phyloP scores from a whole-genome alignment of 2,888 invertebrate species.

The Acronicta leporina region DNA sequence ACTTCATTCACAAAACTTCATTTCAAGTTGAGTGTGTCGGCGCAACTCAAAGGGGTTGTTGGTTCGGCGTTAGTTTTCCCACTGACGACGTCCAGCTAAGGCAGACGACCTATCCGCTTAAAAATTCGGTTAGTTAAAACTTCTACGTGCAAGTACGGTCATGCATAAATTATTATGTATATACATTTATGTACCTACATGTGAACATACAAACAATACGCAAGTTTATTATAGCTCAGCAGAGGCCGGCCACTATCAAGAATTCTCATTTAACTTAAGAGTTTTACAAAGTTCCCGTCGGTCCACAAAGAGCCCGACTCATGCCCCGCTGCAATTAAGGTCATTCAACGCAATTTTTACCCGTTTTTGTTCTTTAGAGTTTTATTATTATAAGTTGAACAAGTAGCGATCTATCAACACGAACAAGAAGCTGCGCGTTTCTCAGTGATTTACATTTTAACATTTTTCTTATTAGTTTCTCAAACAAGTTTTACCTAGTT shows the following conservation, averaged over 20 bases:
- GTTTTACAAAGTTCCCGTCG: slow-evolving; percentile 30
- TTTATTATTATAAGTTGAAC: slow-evolving; percentile 46
- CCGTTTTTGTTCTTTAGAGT: slow-evolving; percentile 30
- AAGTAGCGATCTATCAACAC: slow-evolving; percentile 47
- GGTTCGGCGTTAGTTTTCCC: not conserved
- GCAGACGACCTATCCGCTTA: not conserved
- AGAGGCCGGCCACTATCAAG: slow-evolving; percentile 17
- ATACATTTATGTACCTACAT: no score
- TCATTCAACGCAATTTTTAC: slow-evolving; percentile 41
- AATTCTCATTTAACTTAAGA: slow-evolving; percentile 43
- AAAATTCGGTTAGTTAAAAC: slow-evolving; percentile 5
- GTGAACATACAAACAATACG: slow-evolving; percentile 2
- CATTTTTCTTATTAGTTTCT: slow-evolving; percentile 8
- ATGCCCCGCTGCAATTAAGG: slow-evolving; percentile 47
- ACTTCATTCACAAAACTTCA: not conserved
- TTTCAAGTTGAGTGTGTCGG: not conserved
- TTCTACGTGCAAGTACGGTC: not conserved
- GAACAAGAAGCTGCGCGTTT: slow-evolving; percentile 26
- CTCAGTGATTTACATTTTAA: slow-evolving; percentile 27
- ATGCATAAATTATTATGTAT: no score
- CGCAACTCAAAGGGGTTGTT: not conserved
- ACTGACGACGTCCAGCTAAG: not conserved
- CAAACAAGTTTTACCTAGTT: not conserved
- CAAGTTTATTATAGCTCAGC: slow-evolving; percentile 11
- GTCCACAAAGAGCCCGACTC: slow-evolving; percentile 30